Conservation (phyloP, 2,797 vertebrate genomes). For the Scomberomorus guttatus region DNA sequence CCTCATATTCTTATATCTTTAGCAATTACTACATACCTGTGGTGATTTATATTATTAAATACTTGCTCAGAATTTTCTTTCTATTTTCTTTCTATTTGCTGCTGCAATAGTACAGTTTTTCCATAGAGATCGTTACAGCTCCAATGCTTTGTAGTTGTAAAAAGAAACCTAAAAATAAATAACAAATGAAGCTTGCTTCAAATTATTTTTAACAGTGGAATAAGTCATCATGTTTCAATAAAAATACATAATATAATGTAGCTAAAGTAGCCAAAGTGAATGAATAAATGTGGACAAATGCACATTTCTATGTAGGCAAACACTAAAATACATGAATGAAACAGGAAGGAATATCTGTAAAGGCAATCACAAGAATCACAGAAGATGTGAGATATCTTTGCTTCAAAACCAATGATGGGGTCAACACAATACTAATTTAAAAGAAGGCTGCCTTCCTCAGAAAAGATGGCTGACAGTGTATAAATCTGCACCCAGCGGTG, state of each 20-base stretch:
- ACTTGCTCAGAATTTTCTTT: not conserved
- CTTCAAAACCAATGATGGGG: not conserved
- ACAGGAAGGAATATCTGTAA: not conserved
- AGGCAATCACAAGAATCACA: not conserved
- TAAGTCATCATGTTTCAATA: too few species aligned
- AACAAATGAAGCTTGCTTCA: too few species aligned
- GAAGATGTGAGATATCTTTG: not conserved
- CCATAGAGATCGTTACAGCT: not conserved
- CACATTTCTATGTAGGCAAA: not conserved
- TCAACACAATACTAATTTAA: not conserved
- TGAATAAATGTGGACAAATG: too few species aligned
- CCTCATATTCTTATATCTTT: too few species aligned
- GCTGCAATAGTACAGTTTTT: not conserved
- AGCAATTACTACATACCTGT: not conserved
- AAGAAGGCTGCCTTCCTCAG: not conserved
- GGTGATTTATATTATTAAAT: not conserved
- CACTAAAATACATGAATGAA: not conserved
- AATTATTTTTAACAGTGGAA: too few species aligned
- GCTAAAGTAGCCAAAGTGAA: too few species aligned
- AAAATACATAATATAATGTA: too few species aligned
- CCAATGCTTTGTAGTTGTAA: not conserved
- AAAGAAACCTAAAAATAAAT: too few species aligned
- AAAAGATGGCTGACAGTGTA: conserved; percentile 37
- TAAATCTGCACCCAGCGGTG: conserved; percentile 14
- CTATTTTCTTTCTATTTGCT: not conserved